Conservation (phyloP, 2,888 invertebrate genomes). For the Endomychus coccineus region DNA sequence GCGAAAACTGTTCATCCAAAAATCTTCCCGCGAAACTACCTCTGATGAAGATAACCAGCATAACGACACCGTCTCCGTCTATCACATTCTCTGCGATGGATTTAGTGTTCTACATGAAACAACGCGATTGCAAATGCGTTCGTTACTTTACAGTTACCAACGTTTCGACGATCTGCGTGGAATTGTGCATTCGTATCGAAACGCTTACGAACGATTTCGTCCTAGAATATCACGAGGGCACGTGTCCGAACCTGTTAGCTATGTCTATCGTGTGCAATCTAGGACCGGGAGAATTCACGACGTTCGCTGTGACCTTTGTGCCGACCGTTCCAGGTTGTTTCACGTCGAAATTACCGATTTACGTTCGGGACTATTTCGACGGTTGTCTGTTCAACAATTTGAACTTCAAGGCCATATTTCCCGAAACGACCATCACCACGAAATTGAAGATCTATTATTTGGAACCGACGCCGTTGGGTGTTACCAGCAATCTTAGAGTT, state of each 20-base stretch:
- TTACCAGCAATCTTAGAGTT: slow-evolving; percentile 25
- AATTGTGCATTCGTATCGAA: slow-evolving; percentile 32
- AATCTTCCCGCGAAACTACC: slow-evolving; percentile 15
- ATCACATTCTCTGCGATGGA: slow-evolving; percentile 10
- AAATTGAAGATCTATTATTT: slow-evolving; percentile 33
- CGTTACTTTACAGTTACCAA: slow-evolving; percentile 14
- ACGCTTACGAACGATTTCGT: slow-evolving; percentile 31
- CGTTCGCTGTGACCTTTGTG: slow-evolving; percentile 30
- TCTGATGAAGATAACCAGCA: slow-evolving; percentile 24
- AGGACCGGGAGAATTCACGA: slow-evolving; percentile 25
- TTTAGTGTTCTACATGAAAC: slow-evolving; percentile 10
- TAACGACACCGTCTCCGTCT: slow-evolving; percentile 8
- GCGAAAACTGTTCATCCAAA: not conserved
- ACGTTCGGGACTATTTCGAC: slow-evolving; percentile 31
- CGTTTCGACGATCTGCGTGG: slow-evolving; percentile 11
- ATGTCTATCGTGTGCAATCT: slow-evolving; percentile 27
- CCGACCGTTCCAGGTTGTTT: slow-evolving; percentile 30
- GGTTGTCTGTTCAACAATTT: slow-evolving; percentile 37
- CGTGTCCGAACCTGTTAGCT: slow-evolving; percentile 13
- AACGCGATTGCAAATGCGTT: slow-evolving; percentile 1
- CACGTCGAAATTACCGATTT: slow-evolving; percentile 34
- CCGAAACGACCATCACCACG: slow-evolving; percentile 29
- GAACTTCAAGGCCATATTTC: slow-evolving; percentile 30
- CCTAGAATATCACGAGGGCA: slow-evolving; percentile 27
- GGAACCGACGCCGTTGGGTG: slow-evolving; percentile 33